A percentile compares a stretch with the other conserved stretches of the same genome.
phyloP scores from a whole-genome alignment of 2,113 vertebrate genomes.

The Trematomus loennbergii region DNA sequence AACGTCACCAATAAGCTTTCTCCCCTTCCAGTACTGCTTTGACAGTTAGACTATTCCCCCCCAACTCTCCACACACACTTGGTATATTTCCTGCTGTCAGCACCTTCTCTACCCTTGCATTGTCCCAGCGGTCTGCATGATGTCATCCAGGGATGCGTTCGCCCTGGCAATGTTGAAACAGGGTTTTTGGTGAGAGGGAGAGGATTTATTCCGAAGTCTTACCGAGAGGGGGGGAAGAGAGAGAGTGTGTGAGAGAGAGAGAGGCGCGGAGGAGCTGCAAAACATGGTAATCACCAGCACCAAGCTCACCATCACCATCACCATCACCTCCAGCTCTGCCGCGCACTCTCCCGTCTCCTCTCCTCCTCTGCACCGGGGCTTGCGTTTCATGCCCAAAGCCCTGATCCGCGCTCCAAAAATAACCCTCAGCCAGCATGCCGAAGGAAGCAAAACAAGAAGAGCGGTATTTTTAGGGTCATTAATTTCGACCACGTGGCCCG shows the following conservation, averaged over 20 bases:
- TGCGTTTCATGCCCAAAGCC: constrained; percentile 92
- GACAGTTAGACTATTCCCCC: constrained; percentile 67
- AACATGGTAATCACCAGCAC: constrained; percentile 89
- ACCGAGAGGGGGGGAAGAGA: constrained; percentile 53
- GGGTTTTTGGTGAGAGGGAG: constrained; percentile 81
- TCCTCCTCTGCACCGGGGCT: constrained; percentile 84
- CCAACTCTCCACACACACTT: constrained; percentile 66
- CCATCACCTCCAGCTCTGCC: constrained; percentile 82
- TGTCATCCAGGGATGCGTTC: constrained; percentile 83
- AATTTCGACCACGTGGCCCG: constrained; percentile 97
- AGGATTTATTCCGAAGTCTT: constrained; percentile 61
- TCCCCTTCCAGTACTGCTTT: constrained; percentile 74
- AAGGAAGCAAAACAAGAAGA: constrained; percentile 95
- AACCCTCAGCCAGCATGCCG: constrained; percentile 95
- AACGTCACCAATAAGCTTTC: constrained; percentile 79
- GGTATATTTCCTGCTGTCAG: constrained; percentile 45
- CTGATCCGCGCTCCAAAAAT: constrained; percentile 95
- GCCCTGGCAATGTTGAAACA: constrained; percentile 82
- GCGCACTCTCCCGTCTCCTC: constrained; percentile 84
- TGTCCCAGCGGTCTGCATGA: constrained; percentile 86
- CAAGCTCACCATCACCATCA: constrained; percentile 77
- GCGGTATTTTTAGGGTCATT: constrained; percentile 99
- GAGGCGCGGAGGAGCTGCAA: constrained; percentile 81
- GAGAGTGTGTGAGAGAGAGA: constrained; percentile 65
- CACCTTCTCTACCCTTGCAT: constrained; percentile 62